Conservation (phyloP, 2,888 invertebrate genomes). For the Metallyticus violacea region DNA sequence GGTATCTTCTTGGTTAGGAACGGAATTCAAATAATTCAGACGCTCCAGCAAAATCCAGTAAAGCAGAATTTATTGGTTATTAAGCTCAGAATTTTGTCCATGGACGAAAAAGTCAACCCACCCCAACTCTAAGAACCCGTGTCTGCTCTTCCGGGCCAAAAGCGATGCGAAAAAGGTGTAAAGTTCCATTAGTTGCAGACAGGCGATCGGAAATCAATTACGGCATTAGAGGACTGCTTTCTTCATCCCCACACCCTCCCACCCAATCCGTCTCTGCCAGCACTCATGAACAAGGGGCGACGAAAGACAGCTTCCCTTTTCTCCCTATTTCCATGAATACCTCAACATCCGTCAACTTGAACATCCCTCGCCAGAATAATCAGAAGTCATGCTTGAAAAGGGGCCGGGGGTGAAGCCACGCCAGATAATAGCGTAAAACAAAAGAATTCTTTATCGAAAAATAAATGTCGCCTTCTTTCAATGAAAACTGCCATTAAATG, state of each 20-base stretch:
- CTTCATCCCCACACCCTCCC: neutral
- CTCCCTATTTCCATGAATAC: neutral
- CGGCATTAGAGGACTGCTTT: neutral
- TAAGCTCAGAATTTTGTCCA: neutral
- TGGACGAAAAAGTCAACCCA: neutral
- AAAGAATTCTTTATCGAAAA: neutral
- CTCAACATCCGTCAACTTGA: neutral
- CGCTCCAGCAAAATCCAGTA: neutral
- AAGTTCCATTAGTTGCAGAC: slow-evolving; percentile 10
- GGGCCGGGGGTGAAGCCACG: neutral
- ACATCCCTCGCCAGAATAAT: neutral
- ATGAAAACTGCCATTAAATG: neutral
- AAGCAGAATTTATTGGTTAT: neutral
- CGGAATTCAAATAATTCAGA: neutral
- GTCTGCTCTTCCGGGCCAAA: neutral
- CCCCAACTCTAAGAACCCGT: neutral
- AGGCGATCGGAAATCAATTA: slow-evolving; percentile 17
- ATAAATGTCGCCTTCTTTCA: neutral
- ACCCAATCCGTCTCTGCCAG: neutral
- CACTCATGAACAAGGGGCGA: neutral
- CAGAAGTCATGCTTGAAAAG: neutral
- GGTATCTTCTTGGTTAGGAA: neutral
- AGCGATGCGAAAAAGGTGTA: neutral
- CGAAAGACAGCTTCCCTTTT: neutral
- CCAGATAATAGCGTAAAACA: neutral